Percentiles rank a stretch among this genome's conserved stretches.
phyloP scores from a whole-genome alignment of 1,140 invertebrate genomes.

The Meloidogyne hapla region DNA sequence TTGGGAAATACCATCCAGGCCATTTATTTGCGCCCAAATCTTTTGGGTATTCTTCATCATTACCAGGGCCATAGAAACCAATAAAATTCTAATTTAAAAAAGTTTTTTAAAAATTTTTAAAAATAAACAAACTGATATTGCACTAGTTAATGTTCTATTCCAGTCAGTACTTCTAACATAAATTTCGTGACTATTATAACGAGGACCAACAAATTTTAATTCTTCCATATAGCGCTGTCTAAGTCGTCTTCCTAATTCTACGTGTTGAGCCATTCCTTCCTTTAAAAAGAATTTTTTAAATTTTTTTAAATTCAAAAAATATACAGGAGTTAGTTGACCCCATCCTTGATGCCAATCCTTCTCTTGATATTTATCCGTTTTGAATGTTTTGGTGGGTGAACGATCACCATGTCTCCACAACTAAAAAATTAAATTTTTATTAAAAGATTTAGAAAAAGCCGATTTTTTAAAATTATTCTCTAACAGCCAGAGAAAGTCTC shows the following conservation, averaged over 20 bases:
- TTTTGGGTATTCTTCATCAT: constrained; percentile 28
- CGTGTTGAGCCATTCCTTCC: constrained; percentile 35
- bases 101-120: not conserved
- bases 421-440: constrained; percentile 6
- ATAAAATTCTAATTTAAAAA: constrained; percentile 34
- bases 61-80: constrained; percentile 33
- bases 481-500: too few species aligned
- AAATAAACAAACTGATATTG: constrained; percentile 30
- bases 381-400: constrained; percentile 36
- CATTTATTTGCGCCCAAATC: constrained; percentile 9
- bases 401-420: constrained; percentile 44
- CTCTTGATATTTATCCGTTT: constrained; percentile 31
- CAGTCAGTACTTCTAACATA: constrained; percentile 37
- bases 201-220: constrained; percentile 15
- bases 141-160: constrained; percentile 39
- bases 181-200: constrained; percentile 40
- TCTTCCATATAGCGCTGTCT: constrained; percentile 31
- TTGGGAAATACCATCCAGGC: constrained; percentile 32
- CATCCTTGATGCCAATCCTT: constrained; percentile 39
- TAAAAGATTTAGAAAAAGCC: too few species aligned
- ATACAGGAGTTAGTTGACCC: constrained; percentile 36
- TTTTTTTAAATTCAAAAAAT: not conserved
- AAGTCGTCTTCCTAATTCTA: constrained; percentile 26
- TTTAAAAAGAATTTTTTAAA: constrained; percentile 18
- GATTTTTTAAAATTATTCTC: too few species aligned